Conservation (phyloP, 2,888 invertebrate genomes). For the Rotaria socialis region DNA sequence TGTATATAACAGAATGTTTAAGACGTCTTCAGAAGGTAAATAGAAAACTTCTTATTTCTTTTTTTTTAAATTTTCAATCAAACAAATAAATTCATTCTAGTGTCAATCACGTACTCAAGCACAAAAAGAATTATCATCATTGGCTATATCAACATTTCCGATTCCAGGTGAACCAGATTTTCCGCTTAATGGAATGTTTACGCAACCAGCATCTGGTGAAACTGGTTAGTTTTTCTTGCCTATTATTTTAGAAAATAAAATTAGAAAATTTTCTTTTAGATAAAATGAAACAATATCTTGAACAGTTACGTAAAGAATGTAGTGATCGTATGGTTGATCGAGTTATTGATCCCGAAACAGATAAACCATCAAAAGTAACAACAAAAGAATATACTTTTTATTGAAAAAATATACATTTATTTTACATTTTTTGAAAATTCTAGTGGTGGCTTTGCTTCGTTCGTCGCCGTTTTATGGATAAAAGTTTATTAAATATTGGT, state of each 20-base stretch:
- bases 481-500: constrained; percentile 44
- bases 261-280: constrained; percentile 63
- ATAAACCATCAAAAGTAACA: constrained; percentile 47
- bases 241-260: background rate
- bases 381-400: background rate
- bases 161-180: constrained; percentile 92
- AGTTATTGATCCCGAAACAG: constrained; percentile 66
- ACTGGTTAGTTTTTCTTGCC: constrained; percentile 63
- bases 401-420: constrained; percentile 4
- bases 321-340: constrained; percentile 83
- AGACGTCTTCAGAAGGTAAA: constrained; percentile 77
- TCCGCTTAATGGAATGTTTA: constrained; percentile 89
- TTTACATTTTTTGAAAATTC: constrained; percentile 46
- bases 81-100: constrained; percentile 49
- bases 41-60: background rate
- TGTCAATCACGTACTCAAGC: constrained; percentile 78
- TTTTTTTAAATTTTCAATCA: background rate
- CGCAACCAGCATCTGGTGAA: constrained; percentile 77
- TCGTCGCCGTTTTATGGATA: constrained; percentile 97
- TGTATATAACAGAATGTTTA: constrained; percentile 94
- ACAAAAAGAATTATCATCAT: constrained; percentile 86
- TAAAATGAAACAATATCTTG: constrained; percentile 82
- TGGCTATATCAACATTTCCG: constrained; percentile 83
- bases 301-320: constrained; percentile 89
- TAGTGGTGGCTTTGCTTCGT: constrained; percentile 98